These are phyloP conservation scores for Florisuga fusca DNA, from an alignment of 2,797 vertebrate genomes.

Conservation along the genomic window DNA sequence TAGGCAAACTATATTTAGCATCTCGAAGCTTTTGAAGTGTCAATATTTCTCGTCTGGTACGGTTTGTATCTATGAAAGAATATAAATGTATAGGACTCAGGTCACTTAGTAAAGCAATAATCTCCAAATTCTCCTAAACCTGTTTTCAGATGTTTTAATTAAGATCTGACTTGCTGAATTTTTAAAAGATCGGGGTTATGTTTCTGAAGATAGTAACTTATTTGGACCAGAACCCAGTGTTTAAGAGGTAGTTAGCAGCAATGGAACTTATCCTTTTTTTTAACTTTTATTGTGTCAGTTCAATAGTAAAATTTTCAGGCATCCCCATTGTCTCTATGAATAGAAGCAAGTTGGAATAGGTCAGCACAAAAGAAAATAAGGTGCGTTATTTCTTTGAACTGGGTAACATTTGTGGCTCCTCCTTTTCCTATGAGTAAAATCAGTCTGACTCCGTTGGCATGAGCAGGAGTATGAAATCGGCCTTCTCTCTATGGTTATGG, in stretches of 20 bases:
- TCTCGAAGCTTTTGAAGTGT: not conserved
- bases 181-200: not conserved
- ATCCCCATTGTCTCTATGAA: not conserved
- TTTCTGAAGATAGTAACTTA: not conserved
- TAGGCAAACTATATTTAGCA: not conserved
- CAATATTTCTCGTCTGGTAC: not conserved
- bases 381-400: not conserved
- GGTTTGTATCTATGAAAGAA: not conserved
- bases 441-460: not conserved
- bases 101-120: not conserved
- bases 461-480: not conserved
- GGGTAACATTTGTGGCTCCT: not conserved
- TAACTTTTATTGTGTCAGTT: not conserved
- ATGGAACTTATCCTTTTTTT: not conserved
- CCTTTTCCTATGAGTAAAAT: not conserved
- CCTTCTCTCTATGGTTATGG: not conserved
- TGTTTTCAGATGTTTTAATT: not conserved
- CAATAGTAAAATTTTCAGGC: not conserved
- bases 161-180: not conserved
- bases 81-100: not conserved
- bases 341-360: not conserved
- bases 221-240: not conserved
- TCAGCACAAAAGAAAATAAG: not conserved
- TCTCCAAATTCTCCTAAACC: not conserved
- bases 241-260: not conserved